Evolutionary conservation across 2,113 vertebrate genomes (phyloP), one percentile per base, ranked within the genome.

Genomic region (Dromas ardeola): DNA sequence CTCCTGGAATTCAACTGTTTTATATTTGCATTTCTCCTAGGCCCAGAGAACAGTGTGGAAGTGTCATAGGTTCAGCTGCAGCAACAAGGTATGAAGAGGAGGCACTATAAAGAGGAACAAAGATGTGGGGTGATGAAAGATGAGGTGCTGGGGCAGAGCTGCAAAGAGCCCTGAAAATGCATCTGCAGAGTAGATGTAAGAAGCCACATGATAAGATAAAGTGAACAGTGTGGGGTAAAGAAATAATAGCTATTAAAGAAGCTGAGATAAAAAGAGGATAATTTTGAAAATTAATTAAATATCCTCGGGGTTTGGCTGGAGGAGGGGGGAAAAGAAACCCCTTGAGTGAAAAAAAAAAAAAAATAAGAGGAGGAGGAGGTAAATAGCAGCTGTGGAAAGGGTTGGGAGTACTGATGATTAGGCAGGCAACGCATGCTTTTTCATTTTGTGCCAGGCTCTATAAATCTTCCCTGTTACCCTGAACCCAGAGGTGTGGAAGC

Each of bases 121-220:
- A 94, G 84, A 77, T 26, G 58, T 80, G 34, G 47, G 12, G 59
- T 92, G 59, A 45, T 95, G 81, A 96, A 95, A 96, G 63, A 90
- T 53, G 84, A 94, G 69, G 34, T 84, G 47, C 30, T 71, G 2
- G 10, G 52, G 58, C 40, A 95, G 36, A 94, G 81, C 20, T 80
- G 89, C 59, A 93, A 86, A 80, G 12, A 85, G 53, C 22, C 40
- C 67, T 82, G 66, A 91, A 95, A 94, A 86, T 0, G 2, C 52
- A 91, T 91, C 87, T 95, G 81, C 55, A 53, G 86, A 66, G 72
- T 85, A 91, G 84, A 87, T 82, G 67, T 85, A 87, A 94, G 78
- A 95, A 97, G 78, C 94, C 93, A 96, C 89, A 95, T 83, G 96
- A 93, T 93, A 93, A 96, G 96, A 96, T 94, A 58, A 97, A 85